These are phyloP conservation scores for Philhelius pedissequus DNA, from an alignment of 2,888 invertebrate genomes.

Conservation along the genomic window DNA sequence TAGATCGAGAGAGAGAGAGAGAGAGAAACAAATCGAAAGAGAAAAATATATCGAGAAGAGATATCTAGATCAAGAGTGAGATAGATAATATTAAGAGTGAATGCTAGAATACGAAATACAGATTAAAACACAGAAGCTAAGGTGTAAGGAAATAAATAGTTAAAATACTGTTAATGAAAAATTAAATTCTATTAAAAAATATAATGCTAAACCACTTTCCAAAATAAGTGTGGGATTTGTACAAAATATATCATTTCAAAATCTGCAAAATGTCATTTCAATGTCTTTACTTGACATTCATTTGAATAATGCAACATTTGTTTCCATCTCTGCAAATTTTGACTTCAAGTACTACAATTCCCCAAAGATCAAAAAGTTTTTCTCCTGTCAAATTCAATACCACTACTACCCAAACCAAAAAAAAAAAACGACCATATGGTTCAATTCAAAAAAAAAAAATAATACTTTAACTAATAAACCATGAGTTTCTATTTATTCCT, in stretches of 20 bases:
- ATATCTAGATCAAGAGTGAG: too few species aligned
- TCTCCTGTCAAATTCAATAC: neutral
- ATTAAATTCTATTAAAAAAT: neutral
- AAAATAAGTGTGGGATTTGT: too few species aligned
- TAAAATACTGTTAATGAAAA: too few species aligned
- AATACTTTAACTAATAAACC: neutral
- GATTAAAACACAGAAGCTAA: too few species aligned
- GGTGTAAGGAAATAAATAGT: too few species aligned
- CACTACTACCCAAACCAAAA: neutral
- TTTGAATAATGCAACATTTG: neutral
- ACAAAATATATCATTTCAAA: too few species aligned
- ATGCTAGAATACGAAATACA: too few species aligned
- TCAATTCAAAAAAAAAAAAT: constrained; percentile 3
- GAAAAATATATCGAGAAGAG: too few species aligned
- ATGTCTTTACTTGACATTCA: neutral
- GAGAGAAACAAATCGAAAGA: too few species aligned
- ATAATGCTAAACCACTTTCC: neutral
- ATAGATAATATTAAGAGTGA: too few species aligned
- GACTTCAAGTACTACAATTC: neutral
- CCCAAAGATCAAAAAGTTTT: neutral
- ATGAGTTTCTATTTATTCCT: neutral
- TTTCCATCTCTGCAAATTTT: neutral
- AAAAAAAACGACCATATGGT: neutral
- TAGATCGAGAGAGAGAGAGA: too few species aligned
- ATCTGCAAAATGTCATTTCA: neutral